Conservation (phyloP, 30 jellyfish, hydroid and myxozoan species). For the Turritopsis rubra region DNA sequence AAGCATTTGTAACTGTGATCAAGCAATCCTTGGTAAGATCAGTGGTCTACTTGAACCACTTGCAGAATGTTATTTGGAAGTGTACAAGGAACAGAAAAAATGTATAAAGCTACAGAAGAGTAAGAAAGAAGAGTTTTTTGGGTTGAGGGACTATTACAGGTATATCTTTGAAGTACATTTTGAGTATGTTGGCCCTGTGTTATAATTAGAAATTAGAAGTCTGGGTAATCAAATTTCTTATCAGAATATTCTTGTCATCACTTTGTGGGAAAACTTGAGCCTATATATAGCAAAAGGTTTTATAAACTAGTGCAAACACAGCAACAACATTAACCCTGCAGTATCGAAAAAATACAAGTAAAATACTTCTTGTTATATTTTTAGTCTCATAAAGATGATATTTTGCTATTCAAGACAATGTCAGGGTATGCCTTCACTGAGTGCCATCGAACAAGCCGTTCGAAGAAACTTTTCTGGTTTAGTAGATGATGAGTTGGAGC, state of each 20-base stretch:
- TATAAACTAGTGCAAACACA: too few relatives aligned
- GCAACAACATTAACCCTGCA: too few relatives aligned
- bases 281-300: too few relatives aligned
- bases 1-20: constrained; percentile 43
- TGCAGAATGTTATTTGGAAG: constrained; percentile 33
- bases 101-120: constrained; percentile 32
- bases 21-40: constrained; percentile 6
- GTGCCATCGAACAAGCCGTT: constrained; percentile 58
- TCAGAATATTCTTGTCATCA: not conserved
- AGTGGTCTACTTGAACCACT: constrained; percentile 11
- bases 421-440: constrained; percentile 23
- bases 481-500: constrained; percentile 18
- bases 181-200: too few relatives aligned
- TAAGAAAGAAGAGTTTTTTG: constrained; percentile 66
- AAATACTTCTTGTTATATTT: not conserved
- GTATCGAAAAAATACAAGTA: too few relatives aligned
- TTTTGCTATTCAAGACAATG: constrained; percentile 17
- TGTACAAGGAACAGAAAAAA: constrained; percentile 38
- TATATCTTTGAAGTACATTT: constrained; percentile 1
- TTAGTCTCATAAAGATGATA: not conserved
- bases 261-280: too few relatives aligned
- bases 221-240: not conserved
- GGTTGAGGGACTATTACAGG: constrained; percentile 66
- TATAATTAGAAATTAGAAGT: too few relatives aligned
- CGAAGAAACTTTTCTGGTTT: constrained; percentile 25